phyloP scores from a whole-genome alignment of 2,888 invertebrate genomes.

The Aspidiotus destructor region DNA sequence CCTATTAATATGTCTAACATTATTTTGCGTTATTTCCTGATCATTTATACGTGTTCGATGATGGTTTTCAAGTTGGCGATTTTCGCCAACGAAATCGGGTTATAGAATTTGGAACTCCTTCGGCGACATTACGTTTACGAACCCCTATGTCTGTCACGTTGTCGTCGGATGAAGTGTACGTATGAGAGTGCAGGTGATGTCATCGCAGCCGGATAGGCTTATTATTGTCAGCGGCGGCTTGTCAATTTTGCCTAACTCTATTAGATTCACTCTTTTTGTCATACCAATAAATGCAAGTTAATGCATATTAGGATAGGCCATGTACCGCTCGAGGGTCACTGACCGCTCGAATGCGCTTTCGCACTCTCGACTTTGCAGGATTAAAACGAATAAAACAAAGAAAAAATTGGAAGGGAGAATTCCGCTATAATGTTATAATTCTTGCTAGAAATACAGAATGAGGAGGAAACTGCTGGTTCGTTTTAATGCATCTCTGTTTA shows the following conservation, averaged over 20 bases:
- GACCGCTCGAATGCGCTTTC: neutral
- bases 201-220: neutral
- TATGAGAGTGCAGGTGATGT: neutral
- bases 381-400: neutral
- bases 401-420: neutral
- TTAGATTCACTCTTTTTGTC: neutral
- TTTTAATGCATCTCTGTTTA: conserved; percentile 1
- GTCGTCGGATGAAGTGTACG: too few species aligned
- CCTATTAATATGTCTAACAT: too few species aligned
- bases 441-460: neutral
- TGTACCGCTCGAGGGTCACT: neutral
- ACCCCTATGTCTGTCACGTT: neutral
- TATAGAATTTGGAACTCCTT: too few species aligned
- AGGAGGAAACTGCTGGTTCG: too few species aligned
- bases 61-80: too few species aligned
- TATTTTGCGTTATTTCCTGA: too few species aligned
- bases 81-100: too few species aligned
- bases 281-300: neutral
- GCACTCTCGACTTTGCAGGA: neutral
- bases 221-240: neutral
- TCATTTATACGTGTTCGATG: too few species aligned
- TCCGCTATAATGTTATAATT: neutral
- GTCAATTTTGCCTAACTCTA: too few species aligned
- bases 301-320: conserved; percentile 4
- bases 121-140: neutral